Base-by-base conservation (phyloP, 2,113 vertebrate species). In the Xiphorhynchus elegans region DNA sequence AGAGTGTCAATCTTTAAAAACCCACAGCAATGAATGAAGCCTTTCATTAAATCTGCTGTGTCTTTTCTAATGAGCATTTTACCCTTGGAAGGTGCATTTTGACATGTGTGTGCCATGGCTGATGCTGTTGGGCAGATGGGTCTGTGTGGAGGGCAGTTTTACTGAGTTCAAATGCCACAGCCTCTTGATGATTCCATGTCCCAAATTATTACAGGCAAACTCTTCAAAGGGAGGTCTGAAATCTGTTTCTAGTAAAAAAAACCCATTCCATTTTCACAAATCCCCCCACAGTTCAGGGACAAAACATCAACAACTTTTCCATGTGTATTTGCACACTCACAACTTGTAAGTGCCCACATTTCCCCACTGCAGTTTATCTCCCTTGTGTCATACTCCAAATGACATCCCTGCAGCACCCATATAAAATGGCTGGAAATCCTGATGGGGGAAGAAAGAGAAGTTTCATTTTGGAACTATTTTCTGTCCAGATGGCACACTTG, bases 101-200 rank as follows among this genome's bases (percentile, higher is more conserved):
- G 47, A 6, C n/a, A 40, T 44, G 13, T 0, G 0, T n/a, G 40
- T 52, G 23, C 23, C 17, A 3, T n/a, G 37, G 25, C 31, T 56
- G 62, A 40, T 62, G 35, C 26, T 64, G 39, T 35, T 26, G 18
- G 78, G 60, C n/a, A 52, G 40, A 60, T 26, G 25, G 13, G 58
- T 52, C 49, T 1, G 0, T 29, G 7, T 3, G 16, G 47, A n/a
- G 13, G 44, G 23, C 31, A 62, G 0, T 64, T 92, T 73, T 18
- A 40, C 28, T 5, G 17, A 46, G 29, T 1, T 44, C 53, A 83
- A 52, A 37, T 4, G 2, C 29, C 40, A 37, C n/a, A 42, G 35
- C 29, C 5, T 69, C 42, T 29, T 35, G 21, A 70, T 29, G 18
- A 42, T 74, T 78, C 70, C 47, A 14, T 42, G 17, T 1, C 2